Evolutionary conservation across 1,140 invertebrate genomes (phyloP).

Genomic region (Nomia melanderi): DNA sequence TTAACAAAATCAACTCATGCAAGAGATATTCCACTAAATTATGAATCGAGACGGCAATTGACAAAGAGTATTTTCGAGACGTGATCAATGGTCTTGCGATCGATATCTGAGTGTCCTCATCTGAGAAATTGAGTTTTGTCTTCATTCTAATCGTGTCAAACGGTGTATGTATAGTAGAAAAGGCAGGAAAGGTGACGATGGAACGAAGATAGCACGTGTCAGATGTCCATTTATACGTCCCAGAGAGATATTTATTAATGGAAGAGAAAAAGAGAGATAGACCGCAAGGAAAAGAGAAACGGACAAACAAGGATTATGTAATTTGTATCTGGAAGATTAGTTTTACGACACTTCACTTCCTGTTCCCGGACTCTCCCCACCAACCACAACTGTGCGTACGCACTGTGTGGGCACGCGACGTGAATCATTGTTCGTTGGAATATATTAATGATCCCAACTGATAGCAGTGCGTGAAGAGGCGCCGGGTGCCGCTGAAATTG

Average conservation of each 20-base stretch:
- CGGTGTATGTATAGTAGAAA: neutral
- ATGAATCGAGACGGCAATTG: neutral
- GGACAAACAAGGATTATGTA: conserved; percentile 62
- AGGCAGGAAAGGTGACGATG: neutral
- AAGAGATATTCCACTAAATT: neutral
- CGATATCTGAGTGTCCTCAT: neutral
- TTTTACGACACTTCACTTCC: conserved; percentile 64
- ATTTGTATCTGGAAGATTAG: conserved; percentile 65
- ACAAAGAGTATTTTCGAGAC: neutral
- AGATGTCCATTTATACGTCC: conserved; percentile 31
- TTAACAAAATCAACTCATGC: neutral
- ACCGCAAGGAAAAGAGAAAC: conserved; percentile 21
- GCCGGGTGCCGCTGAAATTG: conserved; percentile 45
- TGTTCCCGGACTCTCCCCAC: conserved; percentile 32
- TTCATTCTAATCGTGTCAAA: neutral
- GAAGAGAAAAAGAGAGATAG: conserved; percentile 17
- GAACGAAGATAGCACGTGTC: neutral
- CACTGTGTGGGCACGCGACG: conserved; percentile 50
- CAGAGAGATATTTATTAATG: conserved; percentile 23
- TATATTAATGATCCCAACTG: conserved; percentile 58
- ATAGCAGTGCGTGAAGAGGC: conserved; percentile 28
- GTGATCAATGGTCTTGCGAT: neutral
- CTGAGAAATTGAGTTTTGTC: neutral
- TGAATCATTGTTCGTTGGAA: conserved; percentile 61
- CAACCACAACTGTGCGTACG: neutral